Evolutionary conservation across 2,888 invertebrate species (phyloP).

Genomic region (Lomographa bimaculata): DNA sequence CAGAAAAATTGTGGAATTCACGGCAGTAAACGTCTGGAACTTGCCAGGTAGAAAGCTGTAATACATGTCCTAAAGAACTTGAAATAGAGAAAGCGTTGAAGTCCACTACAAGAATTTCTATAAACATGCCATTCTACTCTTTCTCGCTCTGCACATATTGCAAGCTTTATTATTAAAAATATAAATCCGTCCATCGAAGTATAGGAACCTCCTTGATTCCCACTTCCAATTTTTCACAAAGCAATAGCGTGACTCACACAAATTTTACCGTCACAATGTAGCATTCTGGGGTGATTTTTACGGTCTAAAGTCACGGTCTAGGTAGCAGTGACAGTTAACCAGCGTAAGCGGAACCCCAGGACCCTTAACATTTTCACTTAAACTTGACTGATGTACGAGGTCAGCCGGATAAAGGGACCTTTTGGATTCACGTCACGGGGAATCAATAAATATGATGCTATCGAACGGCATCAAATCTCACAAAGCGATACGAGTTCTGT

Average conservation of each 20-base stretch:
- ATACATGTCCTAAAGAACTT: too few relatives aligned
- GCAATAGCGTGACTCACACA: slow-evolving; percentile 35
- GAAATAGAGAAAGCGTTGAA: too few relatives aligned
- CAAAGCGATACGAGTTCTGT: slow-evolving; percentile 33
- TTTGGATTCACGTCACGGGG: slow-evolving; percentile 43
- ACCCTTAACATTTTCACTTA: slow-evolving; percentile 35
- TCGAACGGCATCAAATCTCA: slow-evolving; percentile 44
- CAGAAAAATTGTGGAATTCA: too few relatives aligned
- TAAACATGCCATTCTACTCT: too few relatives aligned
- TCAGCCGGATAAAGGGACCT: slow-evolving; percentile 32
- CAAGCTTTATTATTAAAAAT: slow-evolving; percentile 24
- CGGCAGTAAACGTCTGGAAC: too few relatives aligned
- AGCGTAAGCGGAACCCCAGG: slow-evolving; percentile 23
- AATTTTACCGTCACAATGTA: slow-evolving; percentile 40
- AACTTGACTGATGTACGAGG: slow-evolving; percentile 40
- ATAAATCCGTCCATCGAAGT: too few relatives aligned
- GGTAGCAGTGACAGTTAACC: slow-evolving; percentile 5
- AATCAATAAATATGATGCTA: slow-evolving; percentile 46
- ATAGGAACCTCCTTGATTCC: too few relatives aligned
- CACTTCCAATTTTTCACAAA: slow-evolving; percentile 25
- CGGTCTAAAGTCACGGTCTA: slow-evolving; percentile 41
- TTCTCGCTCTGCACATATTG: too few relatives aligned
- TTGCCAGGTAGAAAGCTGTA: too few relatives aligned
- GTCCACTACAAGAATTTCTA: too few relatives aligned
- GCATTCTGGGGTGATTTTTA: slow-evolving; percentile 43